Evolutionary conservation across 2,888 invertebrate species (phyloP).

Genomic region (Lithophane ornitopus): DNA sequence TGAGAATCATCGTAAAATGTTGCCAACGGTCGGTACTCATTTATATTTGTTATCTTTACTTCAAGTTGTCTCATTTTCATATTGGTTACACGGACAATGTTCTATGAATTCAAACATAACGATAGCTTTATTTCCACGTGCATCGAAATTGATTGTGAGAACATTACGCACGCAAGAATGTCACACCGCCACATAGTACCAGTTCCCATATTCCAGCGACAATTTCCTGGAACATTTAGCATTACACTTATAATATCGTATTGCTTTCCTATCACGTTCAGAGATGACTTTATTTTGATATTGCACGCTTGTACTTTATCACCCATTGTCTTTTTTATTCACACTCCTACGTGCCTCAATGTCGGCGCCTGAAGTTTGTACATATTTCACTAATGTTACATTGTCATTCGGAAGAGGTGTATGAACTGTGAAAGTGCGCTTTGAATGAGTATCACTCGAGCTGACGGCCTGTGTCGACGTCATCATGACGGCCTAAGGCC

Average conservation of each 20-base stretch:
- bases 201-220: conserved; percentile 70
- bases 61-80: conserved; percentile 13
- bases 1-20: conserved; percentile 38
- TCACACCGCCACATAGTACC: conserved; percentile 42
- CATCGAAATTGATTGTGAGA: conserved; percentile 56
- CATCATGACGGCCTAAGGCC: conserved; percentile 21
- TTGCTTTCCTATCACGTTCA: conserved; percentile 82
- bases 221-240: conserved; percentile 79
- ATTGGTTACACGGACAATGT: conserved; percentile 3
- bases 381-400: conserved; percentile 73
- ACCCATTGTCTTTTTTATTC: conserved; percentile 83
- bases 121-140: conserved; percentile 40
- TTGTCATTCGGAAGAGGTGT: conserved; percentile 68
- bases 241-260: conserved; percentile 67
- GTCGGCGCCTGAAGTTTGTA: conserved; percentile 69
- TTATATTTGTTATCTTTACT: neutral
- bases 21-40: conserved; percentile 15
- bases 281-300: conserved; percentile 88
- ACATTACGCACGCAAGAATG: conserved; percentile 62
- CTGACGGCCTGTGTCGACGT: conserved; percentile 6
- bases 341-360: conserved; percentile 77
- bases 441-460: conserved; percentile 65
- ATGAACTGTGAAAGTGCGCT: conserved; percentile 66
- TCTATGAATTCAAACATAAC: conserved; percentile 29
- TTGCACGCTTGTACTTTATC: conserved; percentile 83